phyloP scores from a whole-genome alignment of 2,113 vertebrate genomes.

The Lathamus discolor region DNA sequence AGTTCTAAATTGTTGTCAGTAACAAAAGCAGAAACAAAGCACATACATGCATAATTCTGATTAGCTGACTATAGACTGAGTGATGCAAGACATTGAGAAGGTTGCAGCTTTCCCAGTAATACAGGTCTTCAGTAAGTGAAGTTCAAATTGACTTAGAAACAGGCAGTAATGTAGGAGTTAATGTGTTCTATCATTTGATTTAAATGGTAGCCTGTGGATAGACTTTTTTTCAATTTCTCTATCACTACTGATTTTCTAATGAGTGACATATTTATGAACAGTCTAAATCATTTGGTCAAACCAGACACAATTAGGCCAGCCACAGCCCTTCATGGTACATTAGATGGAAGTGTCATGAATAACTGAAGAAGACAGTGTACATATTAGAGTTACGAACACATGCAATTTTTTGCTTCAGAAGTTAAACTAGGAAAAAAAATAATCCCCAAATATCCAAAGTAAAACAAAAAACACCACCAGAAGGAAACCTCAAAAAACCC shows the following conservation, averaged over 20 bases:
- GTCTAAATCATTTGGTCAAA: neutral
- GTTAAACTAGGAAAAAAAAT: neutral
- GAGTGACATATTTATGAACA: neutral
- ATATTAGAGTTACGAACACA: neutral
- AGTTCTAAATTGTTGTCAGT: neutral
- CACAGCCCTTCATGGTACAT: neutral
- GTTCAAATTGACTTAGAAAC: constrained; percentile 20
- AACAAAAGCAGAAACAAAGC: neutral
- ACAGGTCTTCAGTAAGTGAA: neutral
- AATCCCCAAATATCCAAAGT: neutral
- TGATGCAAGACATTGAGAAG: neutral
- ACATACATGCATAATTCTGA: neutral
- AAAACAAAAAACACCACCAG: neutral
- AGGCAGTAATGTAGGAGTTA: neutral
- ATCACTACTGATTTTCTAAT: neutral
- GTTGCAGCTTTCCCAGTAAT: neutral
- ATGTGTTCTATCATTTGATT: neutral
- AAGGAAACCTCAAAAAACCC: neutral
- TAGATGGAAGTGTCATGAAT: neutral
- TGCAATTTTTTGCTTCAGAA: neutral
- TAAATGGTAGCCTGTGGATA: neutral
- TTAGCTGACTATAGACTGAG: neutral
- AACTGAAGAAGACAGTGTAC: neutral
- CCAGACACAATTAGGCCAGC: neutral
- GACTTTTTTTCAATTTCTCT: neutral